Evolutionary conservation across 2,797 vertebrate species (phyloP), one percentile per base, ranked within the genome.

Genomic region (Poeciliopsis infans): DNA sequence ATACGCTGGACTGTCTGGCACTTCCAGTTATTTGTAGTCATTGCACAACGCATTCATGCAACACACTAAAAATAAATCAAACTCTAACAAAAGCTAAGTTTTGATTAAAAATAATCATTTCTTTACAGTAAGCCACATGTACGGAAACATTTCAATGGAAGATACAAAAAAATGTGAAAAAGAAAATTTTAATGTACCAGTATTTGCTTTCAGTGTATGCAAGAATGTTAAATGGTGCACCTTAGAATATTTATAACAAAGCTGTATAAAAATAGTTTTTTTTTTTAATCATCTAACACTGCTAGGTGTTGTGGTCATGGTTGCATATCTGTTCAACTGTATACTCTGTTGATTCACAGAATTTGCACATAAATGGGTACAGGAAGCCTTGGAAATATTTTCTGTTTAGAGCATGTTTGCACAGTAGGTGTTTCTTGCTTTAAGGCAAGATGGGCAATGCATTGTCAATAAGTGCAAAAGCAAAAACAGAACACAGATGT

Each of bases 281-380:
- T 10, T 57, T n/a, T 57, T 25, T 49, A 61, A 57, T 74, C 36
- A 72, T n/a, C 72, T 73, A 51, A 74, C 68, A 64, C 69, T 39
- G 51, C 49, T 81, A 72, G 36, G 75, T 73, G 79, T 45, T 74
- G 55, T 76, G 72, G 20, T 46, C 55, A 77, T 6, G 10, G 74
- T 23, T 71, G 25, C 66, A 61, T 31, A 16, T 59, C 49, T 51
- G 49, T 51, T 23, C 49, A 51, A 51, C 49, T 51, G 49, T 25
- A 51, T 51, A 51, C 20, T 51, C 49, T 10, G 49, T 53, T 53
- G 23, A 53, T 53, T 25, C 25, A 53, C 51, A 53, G 51, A 25
- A 57, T 57, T 61, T 61, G 57, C 28, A 61, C 28, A 61, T 83
- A 59, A 86, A 73, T 53, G 51, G 23, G 7, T 53, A 53, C 20